A percentile compares a stretch with the other conserved stretches of the same genome.
Conservation (phyloP, 2,113 vertebrate genomes). For the Calidris pygmaea region DNA sequence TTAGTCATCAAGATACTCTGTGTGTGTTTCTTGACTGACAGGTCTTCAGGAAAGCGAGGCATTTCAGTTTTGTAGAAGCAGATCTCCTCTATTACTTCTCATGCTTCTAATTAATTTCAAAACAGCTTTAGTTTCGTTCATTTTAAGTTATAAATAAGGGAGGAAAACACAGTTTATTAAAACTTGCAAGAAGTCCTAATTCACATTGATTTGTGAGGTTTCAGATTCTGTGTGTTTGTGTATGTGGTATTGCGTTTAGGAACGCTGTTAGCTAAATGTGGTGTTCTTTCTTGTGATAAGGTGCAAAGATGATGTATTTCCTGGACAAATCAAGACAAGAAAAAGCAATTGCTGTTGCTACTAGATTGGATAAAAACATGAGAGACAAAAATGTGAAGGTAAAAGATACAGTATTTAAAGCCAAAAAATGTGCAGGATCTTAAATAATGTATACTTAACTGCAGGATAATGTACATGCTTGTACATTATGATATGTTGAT, state of each 20-base stretch:
- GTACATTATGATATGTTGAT: not conserved
- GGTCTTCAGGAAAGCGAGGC: not conserved
- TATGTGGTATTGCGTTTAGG: fast-evolving
- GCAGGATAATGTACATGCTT: not conserved
- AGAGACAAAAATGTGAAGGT: slow-evolving; percentile 82
- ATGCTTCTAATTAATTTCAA: not conserved
- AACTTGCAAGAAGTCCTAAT: not conserved
- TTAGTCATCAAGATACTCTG: not conserved
- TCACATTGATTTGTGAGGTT: fast-evolving
- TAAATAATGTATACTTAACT: not conserved
- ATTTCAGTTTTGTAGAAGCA: not conserved
- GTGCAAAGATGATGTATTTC: slow-evolving; percentile 86
- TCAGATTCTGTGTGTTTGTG: not conserved
- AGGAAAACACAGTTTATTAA: not conserved
- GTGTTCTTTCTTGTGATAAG: slow-evolving; percentile 56
- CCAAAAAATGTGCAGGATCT: not conserved
- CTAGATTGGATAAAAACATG: slow-evolving; percentile 77
- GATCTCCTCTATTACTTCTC: not conserved
- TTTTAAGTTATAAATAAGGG: not conserved
- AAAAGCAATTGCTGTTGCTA: slow-evolving; percentile 79
- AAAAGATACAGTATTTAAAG: slow-evolving; percentile 23
- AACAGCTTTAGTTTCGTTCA: not conserved
- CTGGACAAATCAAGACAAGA: slow-evolving; percentile 83
- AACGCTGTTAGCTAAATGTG: not conserved
- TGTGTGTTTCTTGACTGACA: not conserved